phyloP scores from a whole-genome alignment of 92 coral and sea anemone species.

The Blastomussa wellsi region DNA sequence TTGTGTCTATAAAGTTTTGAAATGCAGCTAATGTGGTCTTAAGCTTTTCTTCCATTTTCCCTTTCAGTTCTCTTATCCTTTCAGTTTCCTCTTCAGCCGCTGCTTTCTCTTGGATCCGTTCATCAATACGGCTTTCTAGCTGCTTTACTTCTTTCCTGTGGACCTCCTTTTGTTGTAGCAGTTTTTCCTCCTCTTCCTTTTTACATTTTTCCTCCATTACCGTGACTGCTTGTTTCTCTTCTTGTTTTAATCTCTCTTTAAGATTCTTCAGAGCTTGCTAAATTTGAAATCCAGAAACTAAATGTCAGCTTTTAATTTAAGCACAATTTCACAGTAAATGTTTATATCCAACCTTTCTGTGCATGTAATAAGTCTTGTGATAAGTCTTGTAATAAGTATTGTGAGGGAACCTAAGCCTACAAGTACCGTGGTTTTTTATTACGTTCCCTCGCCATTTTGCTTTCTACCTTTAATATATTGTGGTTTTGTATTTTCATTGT shows the following conservation, averaged over 20 bases:
- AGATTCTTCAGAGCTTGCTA: slow-evolving; percentile 79
- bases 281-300: not conserved
- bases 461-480: too few relatives aligned
- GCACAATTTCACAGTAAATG: too few relatives aligned
- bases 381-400: too few relatives aligned
- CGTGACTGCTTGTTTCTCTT: slow-evolving; percentile 59
- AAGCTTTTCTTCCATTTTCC: slow-evolving; percentile 66
- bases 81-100: slow-evolving; percentile 55
- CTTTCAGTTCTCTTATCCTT: slow-evolving; percentile 48
- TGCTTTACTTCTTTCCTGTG: slow-evolving; percentile 66
- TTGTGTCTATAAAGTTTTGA: slow-evolving; percentile 86
- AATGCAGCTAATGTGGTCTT: slow-evolving; percentile 69
- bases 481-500: too few relatives aligned
- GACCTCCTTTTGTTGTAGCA: slow-evolving; percentile 51
- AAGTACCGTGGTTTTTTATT: too few relatives aligned
- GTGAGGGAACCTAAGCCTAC: too few relatives aligned
- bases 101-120: slow-evolving; percentile 51
- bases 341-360: too few relatives aligned
- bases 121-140: slow-evolving; percentile 57
- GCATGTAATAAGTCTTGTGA: too few relatives aligned
- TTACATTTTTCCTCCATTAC: slow-evolving; percentile 71
- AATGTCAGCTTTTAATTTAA: not conserved
- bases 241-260: slow-evolving; percentile 74
- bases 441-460: too few relatives aligned
- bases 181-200: slow-evolving; percentile 52